Conservation (phyloP, 2,888 invertebrate species). For the Spilarctia lutea region DNA sequence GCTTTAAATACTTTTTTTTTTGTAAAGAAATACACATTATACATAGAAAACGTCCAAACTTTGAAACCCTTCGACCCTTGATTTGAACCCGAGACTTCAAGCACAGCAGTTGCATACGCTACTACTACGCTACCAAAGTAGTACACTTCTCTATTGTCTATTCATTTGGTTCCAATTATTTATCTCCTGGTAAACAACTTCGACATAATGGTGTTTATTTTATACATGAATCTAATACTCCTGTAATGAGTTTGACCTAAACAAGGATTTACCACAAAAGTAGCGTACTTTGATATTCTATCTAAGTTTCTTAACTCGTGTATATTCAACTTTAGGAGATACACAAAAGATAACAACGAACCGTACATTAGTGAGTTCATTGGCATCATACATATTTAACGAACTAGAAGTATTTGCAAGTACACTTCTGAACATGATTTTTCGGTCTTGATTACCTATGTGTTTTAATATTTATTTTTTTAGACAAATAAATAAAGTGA, state of each 20-base stretch:
- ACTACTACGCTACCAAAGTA: no score
- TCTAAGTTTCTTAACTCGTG: constrained; percentile 2
- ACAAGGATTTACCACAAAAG: constrained; percentile 7
- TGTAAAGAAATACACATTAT: no score
- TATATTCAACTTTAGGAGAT: background rate
- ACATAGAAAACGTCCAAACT: no score
- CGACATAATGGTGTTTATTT: background rate
- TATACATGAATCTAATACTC: background rate
- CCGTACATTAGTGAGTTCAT: background rate
- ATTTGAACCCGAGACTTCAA: no score
- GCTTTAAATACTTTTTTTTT: no score
- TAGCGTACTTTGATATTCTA: constrained; percentile 4
- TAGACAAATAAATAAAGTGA: background rate
- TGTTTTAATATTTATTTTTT: background rate
- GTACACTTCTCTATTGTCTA: no score
- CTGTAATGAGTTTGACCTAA: background rate
- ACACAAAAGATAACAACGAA: background rate
- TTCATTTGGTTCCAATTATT: background rate
- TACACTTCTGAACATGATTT: background rate
- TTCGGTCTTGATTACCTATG: background rate
- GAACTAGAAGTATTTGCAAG: background rate
- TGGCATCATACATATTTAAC: background rate
- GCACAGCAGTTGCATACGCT: no score
- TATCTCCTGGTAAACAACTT: background rate
- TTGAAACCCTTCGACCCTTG: no score